Conservation (phyloP, 2,888 invertebrate genomes). For the Blastobasis adustella region DNA sequence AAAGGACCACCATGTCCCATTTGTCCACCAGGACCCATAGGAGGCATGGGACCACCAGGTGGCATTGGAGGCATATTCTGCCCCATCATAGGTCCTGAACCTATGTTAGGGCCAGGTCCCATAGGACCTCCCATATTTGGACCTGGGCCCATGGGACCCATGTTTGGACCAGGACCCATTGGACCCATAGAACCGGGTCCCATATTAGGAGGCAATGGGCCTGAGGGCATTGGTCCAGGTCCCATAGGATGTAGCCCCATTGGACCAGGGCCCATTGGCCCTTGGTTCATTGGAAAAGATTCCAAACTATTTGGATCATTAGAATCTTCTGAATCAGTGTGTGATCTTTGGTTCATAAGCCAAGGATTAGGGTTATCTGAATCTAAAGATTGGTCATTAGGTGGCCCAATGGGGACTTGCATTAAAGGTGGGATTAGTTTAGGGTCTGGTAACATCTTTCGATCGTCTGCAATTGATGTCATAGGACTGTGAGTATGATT, state of each 20-base stretch:
- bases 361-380: conserved; percentile 35
- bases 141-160: conserved; percentile 22
- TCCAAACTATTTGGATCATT: conserved; percentile 20
- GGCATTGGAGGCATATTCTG: conserved; percentile 17
- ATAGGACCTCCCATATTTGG: conserved; percentile 22
- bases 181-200: conserved; percentile 21
- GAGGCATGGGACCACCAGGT: conserved; percentile 11
- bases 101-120: conserved; percentile 18
- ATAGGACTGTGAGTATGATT: conserved; percentile 43
- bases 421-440: conserved; percentile 48
- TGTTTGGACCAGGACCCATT: conserved; percentile 23
- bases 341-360: conserved; percentile 22
- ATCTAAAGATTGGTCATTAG: conserved; percentile 38
- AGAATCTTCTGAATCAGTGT: conserved; percentile 31
- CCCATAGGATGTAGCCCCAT: conserved; percentile 24
- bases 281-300: conserved; percentile 9
- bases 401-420: conserved; percentile 51
- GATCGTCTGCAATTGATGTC: conserved; percentile 42
- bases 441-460: conserved; percentile 34
- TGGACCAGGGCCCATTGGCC: conserved; percentile 23
- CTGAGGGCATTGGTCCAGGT: conserved; percentile 4
- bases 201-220: conserved; percentile 15
- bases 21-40: conserved; percentile 12
- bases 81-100: conserved; percentile 21
- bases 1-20: conserved; percentile 24